phyloP scores from a whole-genome alignment of 1,140 invertebrate species.

The Hylaeus anthracinus region DNA sequence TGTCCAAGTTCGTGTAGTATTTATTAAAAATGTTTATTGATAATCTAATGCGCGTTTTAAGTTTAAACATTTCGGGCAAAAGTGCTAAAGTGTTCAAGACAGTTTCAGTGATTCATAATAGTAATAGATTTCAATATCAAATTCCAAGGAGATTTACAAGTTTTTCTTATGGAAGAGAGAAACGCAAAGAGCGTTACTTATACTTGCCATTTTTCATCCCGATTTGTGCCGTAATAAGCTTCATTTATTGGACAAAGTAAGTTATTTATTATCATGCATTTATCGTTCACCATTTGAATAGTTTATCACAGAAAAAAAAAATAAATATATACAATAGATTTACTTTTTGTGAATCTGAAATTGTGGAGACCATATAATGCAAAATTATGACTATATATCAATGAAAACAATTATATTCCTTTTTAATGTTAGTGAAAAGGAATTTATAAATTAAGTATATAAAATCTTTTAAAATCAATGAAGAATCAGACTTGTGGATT shows the following conservation, averaged over 20 bases:
- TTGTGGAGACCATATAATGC: no score
- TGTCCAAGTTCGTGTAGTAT: background rate
- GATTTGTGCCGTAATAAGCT: background rate
- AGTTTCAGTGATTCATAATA: background rate
- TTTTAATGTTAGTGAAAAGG: no score
- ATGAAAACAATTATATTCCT: no score
- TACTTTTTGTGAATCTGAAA: no score
- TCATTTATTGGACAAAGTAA: conserved; percentile 25
- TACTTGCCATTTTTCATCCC: background rate
- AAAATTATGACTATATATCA: no score
- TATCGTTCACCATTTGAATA: background rate
- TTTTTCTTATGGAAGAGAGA: background rate
- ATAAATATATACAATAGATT: no score
- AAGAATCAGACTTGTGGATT: no score
- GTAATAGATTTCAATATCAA: background rate
- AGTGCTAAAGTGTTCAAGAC: background rate
- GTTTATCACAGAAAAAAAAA: no score
- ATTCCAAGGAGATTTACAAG: background rate
- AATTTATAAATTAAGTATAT: no score
- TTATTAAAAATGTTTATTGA: conserved; percentile 4
- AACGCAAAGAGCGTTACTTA: background rate
- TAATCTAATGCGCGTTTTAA: conserved; percentile 1
- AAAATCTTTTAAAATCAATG: no score
- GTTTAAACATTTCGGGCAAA: background rate
- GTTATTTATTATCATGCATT: background rate